Base-by-base conservation (phyloP, 2,113 vertebrate genomes). In the Tichodroma muraria region DNA sequence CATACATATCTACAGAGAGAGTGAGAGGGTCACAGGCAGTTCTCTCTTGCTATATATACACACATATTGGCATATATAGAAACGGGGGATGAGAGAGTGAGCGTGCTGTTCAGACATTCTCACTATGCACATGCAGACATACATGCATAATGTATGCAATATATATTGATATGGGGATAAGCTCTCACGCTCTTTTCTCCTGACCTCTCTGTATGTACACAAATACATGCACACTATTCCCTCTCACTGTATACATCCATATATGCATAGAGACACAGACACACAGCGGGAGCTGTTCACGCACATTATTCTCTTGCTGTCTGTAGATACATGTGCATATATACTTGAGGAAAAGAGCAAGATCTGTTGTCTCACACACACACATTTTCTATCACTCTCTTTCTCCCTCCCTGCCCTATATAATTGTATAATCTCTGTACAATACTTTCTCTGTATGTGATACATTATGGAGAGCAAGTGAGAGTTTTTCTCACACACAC, bases 61-160 rank as follows among this genome's bases (percentile, higher is more conserved):
- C 33, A 25, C 27, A 37, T 9, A 11, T 1, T 42, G 70, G 23
- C 45, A 27, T 16, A 2, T 14, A 24, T 10, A 63, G 27, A 80
- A 79, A 28, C 0, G 1, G 35, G 20, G 31, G 14, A 5, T 28
- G 21, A 37, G 49, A 14, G 30, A 25, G 20, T 4, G 8, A 37
- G 47, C 0, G 0, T 40, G 45, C 83, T 70, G 27, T 24, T 90
- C 54, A 47, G 20, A 20, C 50, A 37, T n/a, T 27, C 64, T 72
- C 35, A 8, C 16, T 11, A 0, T 11, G 64, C 42, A 54, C n/a
- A n/a, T 1, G 2, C 20, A 40, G 13, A 24, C 4, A 31, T 8
- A 5, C 4, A 19, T 11, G 45, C 56, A 20, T 69, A 11, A 57
- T 11, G 53, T 30, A 13, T 33, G 22, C 27, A 19, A 8, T 37